Evolutionary conservation across 2,113 vertebrate genomes (phyloP).

Genomic region (Larimichthys crocea): DNA sequence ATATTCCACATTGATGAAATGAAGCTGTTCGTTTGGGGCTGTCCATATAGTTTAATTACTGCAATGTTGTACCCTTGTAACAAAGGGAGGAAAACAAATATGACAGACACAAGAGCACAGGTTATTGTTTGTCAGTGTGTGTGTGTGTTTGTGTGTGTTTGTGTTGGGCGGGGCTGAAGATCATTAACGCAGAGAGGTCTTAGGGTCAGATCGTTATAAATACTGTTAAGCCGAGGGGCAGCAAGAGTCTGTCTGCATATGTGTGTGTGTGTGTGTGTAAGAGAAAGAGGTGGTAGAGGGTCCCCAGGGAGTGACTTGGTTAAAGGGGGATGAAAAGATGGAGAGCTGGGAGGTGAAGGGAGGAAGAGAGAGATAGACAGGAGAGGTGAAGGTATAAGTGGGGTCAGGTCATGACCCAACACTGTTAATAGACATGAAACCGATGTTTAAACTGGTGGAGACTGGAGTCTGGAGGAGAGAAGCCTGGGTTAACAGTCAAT

Average conservation of each 20-base stretch:
- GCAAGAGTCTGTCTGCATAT: slow-evolving; percentile 38
- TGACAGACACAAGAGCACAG: slow-evolving; percentile 3
- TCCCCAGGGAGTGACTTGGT: slow-evolving; percentile 66
- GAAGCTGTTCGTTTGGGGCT: background rate
- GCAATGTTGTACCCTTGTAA: slow-evolving; percentile 1
- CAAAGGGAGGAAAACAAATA: slow-evolving; percentile 31
- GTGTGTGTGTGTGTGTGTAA: slow-evolving; percentile 26
- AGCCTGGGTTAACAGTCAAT: slow-evolving; percentile 57
- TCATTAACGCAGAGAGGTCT: slow-evolving; percentile 75
- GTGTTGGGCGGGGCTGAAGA: slow-evolving; percentile 58
- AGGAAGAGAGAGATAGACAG: slow-evolving; percentile 44
- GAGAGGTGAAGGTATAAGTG: slow-evolving; percentile 75
- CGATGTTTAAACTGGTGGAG: slow-evolving; percentile 74
- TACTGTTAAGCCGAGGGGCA: slow-evolving; percentile 71
- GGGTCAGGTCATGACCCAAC: slow-evolving; percentile 76
- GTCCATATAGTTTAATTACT: background rate
- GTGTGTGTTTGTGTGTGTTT: background rate
- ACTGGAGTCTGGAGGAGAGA: slow-evolving; percentile 30
- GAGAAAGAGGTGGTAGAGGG: slow-evolving; percentile 21
- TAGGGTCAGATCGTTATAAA: slow-evolving; percentile 82
- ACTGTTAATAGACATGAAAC: slow-evolving; percentile 79
- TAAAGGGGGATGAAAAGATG: slow-evolving; percentile 63
- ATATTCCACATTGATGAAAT: slow-evolving; percentile 14
- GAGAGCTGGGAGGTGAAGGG: slow-evolving; percentile 23
- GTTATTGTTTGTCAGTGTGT: slow-evolving; percentile 57